A percentile compares a stretch with the other conserved stretches of the same genome.
Conservation (phyloP, 2,888 invertebrate species). For the Hyppa rectilinea region DNA sequence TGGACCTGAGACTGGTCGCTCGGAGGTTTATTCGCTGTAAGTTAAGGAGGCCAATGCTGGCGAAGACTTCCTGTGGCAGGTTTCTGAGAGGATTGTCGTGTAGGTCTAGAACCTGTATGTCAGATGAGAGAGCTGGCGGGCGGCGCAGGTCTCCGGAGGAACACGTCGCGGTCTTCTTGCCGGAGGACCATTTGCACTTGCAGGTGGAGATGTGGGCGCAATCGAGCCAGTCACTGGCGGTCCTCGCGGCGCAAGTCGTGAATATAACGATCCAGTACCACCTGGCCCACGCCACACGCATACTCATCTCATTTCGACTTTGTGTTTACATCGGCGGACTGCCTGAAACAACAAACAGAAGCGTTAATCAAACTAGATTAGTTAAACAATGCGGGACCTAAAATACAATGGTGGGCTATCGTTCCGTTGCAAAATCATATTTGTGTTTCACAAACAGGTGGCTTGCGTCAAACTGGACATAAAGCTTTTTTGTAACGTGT, state of each 20-base stretch:
- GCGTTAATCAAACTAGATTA: conserved; percentile 79
- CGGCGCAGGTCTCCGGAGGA: conserved; percentile 94
- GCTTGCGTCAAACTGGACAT: conserved; percentile 66
- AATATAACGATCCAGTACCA: conserved; percentile 90
- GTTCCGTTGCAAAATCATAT: conserved; percentile 71
- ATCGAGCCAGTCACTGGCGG: conserved; percentile 95
- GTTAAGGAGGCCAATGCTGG: conserved; percentile 94
- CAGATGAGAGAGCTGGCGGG: conserved; percentile 92
- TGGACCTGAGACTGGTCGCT: conserved; percentile 93
- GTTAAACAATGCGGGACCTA: conserved; percentile 75
- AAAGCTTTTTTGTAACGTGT: conserved; percentile 69
- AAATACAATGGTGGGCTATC: conserved; percentile 66
- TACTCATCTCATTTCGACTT: conserved; percentile 90
- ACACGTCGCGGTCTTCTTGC: conserved; percentile 97
- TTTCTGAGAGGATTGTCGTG: conserved; percentile 95
- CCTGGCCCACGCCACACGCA: conserved; percentile 90
- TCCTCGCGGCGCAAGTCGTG: conserved; percentile 88
- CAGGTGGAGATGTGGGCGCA: conserved; percentile 96
- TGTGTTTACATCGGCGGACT: conserved; percentile 87
- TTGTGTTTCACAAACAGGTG: conserved; percentile 74
- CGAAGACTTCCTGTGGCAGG: conserved; percentile 95
- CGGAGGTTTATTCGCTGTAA: conserved; percentile 95
- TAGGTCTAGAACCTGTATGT: conserved; percentile 94
- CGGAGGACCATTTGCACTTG: conserved; percentile 97
- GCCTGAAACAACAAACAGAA: conserved; percentile 86